Evolutionary conservation across 92 coral and sea anemone species (phyloP).

Genomic region (Epizoanthus scotinus): DNA sequence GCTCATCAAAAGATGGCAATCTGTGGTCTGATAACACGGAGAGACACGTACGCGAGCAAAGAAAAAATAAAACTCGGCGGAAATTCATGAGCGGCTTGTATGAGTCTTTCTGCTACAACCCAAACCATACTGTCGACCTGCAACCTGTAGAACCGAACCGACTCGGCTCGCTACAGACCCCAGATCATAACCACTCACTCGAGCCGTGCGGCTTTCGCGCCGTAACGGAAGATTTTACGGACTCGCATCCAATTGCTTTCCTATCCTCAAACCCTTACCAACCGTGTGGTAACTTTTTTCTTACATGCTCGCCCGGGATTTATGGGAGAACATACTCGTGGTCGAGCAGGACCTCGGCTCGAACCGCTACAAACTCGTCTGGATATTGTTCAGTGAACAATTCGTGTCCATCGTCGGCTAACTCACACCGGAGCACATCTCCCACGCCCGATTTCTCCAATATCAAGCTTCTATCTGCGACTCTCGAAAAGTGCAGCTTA

Average conservation of each 20-base stretch:
- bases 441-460: conserved; percentile 96
- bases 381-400: conserved; percentile 94
- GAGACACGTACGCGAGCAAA: conserved; percentile 51
- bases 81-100: conserved; percentile 81
- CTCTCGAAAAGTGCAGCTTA: conserved; percentile 64
- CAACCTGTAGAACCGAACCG: conserved; percentile 53
- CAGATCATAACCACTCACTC: not conserved
- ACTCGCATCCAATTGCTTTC: conserved; percentile 28
- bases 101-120: conserved; percentile 79
- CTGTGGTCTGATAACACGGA: conserved; percentile 36
- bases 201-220: conserved; percentile 32
- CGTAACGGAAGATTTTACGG: conserved; percentile 4
- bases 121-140: conserved; percentile 70
- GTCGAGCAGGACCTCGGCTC: conserved; percentile 73
- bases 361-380: conserved; percentile 78
- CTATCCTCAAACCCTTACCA: conserved; percentile 36
- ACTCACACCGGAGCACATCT: conserved; percentile 90
- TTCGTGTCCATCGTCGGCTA: conserved; percentile 96
- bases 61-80: conserved; percentile 68
- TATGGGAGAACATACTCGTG: conserved; percentile 64
- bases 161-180: conserved; percentile 21
- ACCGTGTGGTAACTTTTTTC: conserved; percentile 22
- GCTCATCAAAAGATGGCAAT: conserved; percentile 17
- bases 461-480: conserved; percentile 70
- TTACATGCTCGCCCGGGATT: conserved; percentile 51